phyloP scores from a whole-genome alignment of 2,797 vertebrate genomes.

The Coccyzus lansbergi region DNA sequence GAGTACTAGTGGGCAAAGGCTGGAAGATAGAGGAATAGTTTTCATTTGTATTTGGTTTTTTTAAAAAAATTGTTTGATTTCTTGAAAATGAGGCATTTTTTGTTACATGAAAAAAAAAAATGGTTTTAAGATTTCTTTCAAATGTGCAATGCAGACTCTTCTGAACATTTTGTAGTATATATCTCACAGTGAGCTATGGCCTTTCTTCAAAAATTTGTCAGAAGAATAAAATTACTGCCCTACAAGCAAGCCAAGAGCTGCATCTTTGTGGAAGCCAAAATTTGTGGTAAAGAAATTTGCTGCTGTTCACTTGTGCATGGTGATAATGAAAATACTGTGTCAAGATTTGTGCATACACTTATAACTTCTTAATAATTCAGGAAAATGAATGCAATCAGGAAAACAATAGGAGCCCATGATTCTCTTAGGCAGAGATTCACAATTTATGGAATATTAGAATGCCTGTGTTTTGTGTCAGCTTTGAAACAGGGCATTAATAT shows the following conservation, averaged over 20 bases:
- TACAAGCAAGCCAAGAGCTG: rapidly evolving
- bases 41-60: background rate
- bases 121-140: background rate
- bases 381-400: background rate
- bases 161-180: background rate
- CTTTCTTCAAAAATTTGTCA: background rate
- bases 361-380: background rate
- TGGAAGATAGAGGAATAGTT: rapidly evolving
- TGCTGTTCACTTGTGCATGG: background rate
- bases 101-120: rapidly evolving
- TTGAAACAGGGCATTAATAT: background rate
- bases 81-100: rapidly evolving
- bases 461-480: rapidly evolving
- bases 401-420: background rate
- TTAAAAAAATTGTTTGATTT: rapidly evolving
- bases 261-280: background rate
- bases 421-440: background rate
- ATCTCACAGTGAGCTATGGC: rapidly evolving
- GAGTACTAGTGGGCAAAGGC: background rate
- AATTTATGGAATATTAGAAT: background rate
- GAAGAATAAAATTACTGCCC: background rate
- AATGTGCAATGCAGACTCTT: background rate
- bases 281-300: rapidly evolving
- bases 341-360: background rate
- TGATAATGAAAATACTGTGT: background rate